Base-by-base conservation (phyloP, 2,113 vertebrate genomes). In the Henicopernis longicauda region DNA sequence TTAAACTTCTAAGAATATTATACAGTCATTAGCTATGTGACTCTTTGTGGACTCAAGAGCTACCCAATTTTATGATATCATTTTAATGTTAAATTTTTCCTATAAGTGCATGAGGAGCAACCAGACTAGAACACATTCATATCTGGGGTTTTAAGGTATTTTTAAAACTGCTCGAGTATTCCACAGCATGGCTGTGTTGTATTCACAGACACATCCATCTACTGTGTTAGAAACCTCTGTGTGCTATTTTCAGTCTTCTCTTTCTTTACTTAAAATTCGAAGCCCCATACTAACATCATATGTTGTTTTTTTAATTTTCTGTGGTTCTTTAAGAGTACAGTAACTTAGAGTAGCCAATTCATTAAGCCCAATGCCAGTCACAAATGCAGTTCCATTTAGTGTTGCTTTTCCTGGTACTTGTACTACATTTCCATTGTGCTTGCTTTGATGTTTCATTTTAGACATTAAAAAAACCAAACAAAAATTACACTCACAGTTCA, bases 81-180 rank as follows among this genome's bases (percentile, higher is more conserved):
- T 82, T 93, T 95, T 93, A 78, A 66, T 62, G 58, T 61, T 76
- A 42, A 81, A 74, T 90, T 57, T 89, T 89, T 96, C 70, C 61
- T 93, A 4, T 83, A 90, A 62, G n/a, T 93, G 94, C 89, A 90
- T 72, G 77, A 86, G 44, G 88, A 95, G 61, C 91, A 89, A 34
- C n/a, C 82, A 44, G 67, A 78, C 19, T 66, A 77, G 59, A 74
- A 55, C 20, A 81, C 19, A 3, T 55, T 50, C 42, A 13, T 65
- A 31, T 62, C 49, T 77, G 42, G 66, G 52, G 49, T 31, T 91
- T 92, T 57, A 70, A 90, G 38, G 54, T 89, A 54, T 92, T 93
- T 86, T 93, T 86, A 66, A 81, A 91, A 50, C 29, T 12, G 72
- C 80, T 90, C 3, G 0, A 74, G 15, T 86, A 44, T 89, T 91